These are phyloP conservation scores for Seira sanloemensis DNA, from an alignment of 2,888 invertebrate genomes.

Conservation along the genomic window DNA sequence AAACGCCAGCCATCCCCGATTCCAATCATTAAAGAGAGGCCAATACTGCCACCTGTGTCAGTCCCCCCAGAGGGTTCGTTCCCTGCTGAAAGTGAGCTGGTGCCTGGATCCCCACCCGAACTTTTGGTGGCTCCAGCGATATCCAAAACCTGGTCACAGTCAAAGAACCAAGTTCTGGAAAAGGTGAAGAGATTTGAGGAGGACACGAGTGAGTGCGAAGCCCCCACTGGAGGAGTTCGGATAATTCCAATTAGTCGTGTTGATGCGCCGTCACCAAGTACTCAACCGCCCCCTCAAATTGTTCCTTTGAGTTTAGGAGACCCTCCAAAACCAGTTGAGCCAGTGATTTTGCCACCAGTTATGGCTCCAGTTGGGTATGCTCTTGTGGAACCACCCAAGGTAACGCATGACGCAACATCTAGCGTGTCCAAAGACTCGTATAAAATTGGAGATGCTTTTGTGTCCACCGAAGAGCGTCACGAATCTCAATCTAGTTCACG, in stretches of 20 bases:
- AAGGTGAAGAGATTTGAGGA: conserved; percentile 67
- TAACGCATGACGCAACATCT: conserved; percentile 22
- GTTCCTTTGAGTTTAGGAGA: conserved; percentile 12
- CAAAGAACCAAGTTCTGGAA: conserved; percentile 61
- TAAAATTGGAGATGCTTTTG: conserved; percentile 31
- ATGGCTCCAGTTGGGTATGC: conserved; percentile 18
- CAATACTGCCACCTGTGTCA: background rate
- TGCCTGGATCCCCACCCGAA: conserved; percentile 81
- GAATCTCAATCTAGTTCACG: conserved; percentile 17
- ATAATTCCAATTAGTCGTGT: conserved; percentile 59
- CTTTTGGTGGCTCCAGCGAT: conserved; percentile 81
- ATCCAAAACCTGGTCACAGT: conserved; percentile 41
- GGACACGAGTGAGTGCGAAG: conserved; percentile 33
- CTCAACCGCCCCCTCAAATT: background rate
- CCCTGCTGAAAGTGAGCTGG: background rate
- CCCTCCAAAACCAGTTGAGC: conserved; percentile 15
- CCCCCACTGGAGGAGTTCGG: conserved; percentile 63
- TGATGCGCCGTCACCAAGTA: conserved; percentile 13
- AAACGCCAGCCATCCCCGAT: background rate
- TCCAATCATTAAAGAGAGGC: background rate
- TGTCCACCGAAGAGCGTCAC: conserved; percentile 8
- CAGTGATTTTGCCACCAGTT: conserved; percentile 17
- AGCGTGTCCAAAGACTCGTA: conserved; percentile 20
- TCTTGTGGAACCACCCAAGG: conserved; percentile 40
- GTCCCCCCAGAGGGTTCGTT: background rate